Evolutionary conservation across 2,888 invertebrate genomes (phyloP).

Genomic region (Chymomyza fuscimana): DNA sequence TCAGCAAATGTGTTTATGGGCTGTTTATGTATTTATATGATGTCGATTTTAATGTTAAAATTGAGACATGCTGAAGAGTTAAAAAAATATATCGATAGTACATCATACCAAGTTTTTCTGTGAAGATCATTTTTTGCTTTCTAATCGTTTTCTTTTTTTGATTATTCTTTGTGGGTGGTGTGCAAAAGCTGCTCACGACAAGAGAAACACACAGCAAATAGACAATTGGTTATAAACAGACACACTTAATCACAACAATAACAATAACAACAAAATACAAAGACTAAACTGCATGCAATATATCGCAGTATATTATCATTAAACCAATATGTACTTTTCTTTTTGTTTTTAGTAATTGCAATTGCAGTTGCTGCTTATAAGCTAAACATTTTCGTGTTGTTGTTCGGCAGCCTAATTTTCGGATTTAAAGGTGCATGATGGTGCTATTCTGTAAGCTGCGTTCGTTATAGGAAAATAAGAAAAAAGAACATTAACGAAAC

Average conservation of each 20-base stretch:
- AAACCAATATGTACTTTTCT: constrained; percentile 12
- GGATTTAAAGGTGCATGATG: constrained; percentile 80
- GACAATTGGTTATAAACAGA: neutral
- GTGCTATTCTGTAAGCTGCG: constrained; percentile 80
- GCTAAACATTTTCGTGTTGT: constrained; percentile 13
- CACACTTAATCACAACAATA: constrained; percentile 18
- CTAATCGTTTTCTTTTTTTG: neutral
- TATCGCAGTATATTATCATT: constrained; percentile 4
- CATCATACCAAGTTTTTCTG: too few species aligned
- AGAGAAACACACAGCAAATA: neutral
- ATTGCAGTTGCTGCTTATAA: neutral
- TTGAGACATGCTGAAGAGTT: neutral
- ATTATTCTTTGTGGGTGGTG: neutral
- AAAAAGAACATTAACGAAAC: constrained; percentile 1
- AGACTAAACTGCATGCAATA: constrained; percentile 43
- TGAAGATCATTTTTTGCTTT: neutral
- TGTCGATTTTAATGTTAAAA: constrained; percentile 29
- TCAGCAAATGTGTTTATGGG: neutral
- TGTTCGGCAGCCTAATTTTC: constrained; percentile 12
- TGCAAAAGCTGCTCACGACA: neutral
- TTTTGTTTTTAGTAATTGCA: constrained; percentile 11
- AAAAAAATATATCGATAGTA: neutral
- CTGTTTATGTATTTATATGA: constrained; percentile 24
- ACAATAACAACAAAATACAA: constrained; percentile 38
- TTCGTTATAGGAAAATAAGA: constrained; percentile 57